Base-by-base conservation (phyloP, 2,113 vertebrate species). In the Halichoeres trimaculatus region DNA sequence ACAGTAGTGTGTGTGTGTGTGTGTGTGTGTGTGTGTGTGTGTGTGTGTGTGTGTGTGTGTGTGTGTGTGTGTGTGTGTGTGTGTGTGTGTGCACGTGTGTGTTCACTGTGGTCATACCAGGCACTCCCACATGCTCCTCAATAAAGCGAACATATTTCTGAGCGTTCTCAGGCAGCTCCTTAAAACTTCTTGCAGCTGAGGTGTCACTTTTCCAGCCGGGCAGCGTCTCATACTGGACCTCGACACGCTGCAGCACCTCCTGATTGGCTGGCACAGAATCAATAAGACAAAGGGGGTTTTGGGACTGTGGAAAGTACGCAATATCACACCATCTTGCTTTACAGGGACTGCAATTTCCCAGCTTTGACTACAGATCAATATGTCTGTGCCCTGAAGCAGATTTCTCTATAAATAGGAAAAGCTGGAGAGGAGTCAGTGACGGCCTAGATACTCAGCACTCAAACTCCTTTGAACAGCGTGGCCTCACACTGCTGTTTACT, bases 131-230 rank as follows among this genome's bases (percentile, higher is more conserved):
- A 5, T 95, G 92, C 75, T 95, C 93, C 93, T 99, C 96, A 58
- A 99, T 85, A 87, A 96, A 99, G 73, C 72, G 93, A 74, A 99
- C 95, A 0, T 98, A 99, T 86, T 96, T 97, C 83, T 96, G 96
- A 57, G 98, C 98, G 68, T 98, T 98, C 85, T 96, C 93, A 12
- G 98, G 98, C 78, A 99, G 92, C 11, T 99, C 96, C 51, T 96
- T 88, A 68, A 99, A 99, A 0, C 92, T 95, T 70, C 96, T 94
- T 23, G 92, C 94, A 51, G 94, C 94, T 35, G 97, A 97, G 51
- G 95, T 99, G 84, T 97, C 95, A 0, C 92, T 96, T 57, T 94
- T 96, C 98, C 98, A 99, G 67, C 98, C 98, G 38, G 96, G 96
- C 75, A 99, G 93, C 38, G 95, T 97, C 88, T 95, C 94, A 62